Evolutionary conservation across 2,797 vertebrate genomes (phyloP).

Genomic region (Eremophila alpestris): DNA sequence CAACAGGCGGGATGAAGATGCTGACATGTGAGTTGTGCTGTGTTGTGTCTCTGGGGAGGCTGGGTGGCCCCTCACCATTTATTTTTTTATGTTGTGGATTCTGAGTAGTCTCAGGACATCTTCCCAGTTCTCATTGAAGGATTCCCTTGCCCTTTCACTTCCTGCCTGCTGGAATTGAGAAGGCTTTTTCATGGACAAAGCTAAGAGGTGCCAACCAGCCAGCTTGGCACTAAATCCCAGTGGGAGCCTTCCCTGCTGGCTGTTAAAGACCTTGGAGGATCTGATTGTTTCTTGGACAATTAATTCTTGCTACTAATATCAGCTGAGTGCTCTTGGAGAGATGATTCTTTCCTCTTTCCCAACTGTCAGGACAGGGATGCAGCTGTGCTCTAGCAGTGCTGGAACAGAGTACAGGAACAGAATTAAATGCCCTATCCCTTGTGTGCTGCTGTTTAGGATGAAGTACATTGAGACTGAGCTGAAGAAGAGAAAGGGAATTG

Average conservation of each 20-base stretch:
- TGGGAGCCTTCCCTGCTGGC: background rate
- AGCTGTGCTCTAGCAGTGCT: background rate
- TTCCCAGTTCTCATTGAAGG: background rate
- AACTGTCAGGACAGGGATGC: background rate
- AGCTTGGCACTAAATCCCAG: background rate
- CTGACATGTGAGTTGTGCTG: slow-evolving; percentile 88
- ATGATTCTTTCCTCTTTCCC: background rate
- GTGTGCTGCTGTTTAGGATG: slow-evolving; percentile 73
- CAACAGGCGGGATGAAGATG: slow-evolving; percentile 96
- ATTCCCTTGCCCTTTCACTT: background rate
- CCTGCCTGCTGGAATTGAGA: background rate
- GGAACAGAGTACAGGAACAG: background rate
- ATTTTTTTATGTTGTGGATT: background rate
- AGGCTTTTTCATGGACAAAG: background rate
- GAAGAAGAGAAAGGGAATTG: slow-evolving; percentile 87
- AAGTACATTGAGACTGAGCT: slow-evolving; percentile 85
- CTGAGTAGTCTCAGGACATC: background rate
- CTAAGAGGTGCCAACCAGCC: background rate
- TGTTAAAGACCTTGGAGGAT: background rate
- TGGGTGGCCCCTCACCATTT: background rate
- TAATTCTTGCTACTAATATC: background rate
- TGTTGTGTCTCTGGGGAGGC: background rate
- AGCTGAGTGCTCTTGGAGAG: background rate
- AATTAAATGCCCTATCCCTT: background rate
- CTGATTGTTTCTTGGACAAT: background rate